phyloP scores from a whole-genome alignment of 2,113 vertebrate genomes.

The Anhinga rufa region DNA sequence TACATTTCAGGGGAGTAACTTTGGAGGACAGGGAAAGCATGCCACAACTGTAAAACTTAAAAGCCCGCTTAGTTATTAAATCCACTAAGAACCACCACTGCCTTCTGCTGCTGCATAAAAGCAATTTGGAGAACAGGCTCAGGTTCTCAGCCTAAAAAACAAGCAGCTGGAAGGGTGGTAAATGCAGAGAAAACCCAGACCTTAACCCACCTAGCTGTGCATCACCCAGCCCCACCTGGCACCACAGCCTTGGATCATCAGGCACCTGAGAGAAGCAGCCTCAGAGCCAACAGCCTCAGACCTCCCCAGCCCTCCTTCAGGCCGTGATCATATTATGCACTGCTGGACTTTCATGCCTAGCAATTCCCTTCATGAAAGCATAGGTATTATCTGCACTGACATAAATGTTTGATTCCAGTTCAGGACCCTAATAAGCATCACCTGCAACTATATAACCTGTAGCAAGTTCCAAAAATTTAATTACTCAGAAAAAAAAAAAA shows the following conservation, averaged over 20 bases:
- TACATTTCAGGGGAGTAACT: background rate
- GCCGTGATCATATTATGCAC: accelerated
- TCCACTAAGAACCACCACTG: background rate
- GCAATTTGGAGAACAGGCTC: background rate
- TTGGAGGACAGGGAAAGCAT: background rate
- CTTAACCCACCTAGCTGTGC: background rate
- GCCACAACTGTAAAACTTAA: background rate
- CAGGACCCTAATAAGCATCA: background rate
- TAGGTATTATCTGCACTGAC: background rate
- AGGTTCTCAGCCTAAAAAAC: background rate
- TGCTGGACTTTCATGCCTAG: background rate
- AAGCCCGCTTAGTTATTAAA: background rate
- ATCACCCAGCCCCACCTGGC: background rate
- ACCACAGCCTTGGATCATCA: background rate
- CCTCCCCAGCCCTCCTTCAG: background rate
- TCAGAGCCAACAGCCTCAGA: too few relatives aligned
- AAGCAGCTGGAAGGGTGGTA: background rate
- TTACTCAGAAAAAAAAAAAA: background rate
- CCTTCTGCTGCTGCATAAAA: background rate
- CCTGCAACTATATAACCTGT: background rate
- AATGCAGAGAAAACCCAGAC: background rate
- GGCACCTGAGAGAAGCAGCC: background rate
- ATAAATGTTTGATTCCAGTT: background rate
- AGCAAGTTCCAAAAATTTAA: background rate
- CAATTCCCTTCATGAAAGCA: background rate